Conservation (phyloP, 2,113 vertebrate species). For the Tragelaphus buxtoni region DNA sequence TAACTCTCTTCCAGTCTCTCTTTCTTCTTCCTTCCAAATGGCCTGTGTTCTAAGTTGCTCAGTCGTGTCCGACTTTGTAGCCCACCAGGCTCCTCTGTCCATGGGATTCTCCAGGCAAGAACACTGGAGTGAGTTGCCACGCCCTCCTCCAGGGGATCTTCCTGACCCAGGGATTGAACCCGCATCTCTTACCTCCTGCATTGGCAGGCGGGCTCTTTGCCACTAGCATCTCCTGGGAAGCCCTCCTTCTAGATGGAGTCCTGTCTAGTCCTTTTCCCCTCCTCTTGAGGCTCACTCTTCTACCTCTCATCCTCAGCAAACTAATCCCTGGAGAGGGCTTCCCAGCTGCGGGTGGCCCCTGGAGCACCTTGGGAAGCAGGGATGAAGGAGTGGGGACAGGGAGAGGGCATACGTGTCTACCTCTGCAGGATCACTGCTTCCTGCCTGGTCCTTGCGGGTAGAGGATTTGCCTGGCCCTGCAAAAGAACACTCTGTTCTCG, state of each 20-base stretch:
- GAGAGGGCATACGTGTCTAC: not conserved
- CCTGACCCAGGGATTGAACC: accelerated
- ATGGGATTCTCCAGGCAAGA: not conserved
- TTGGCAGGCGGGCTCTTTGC: not conserved
- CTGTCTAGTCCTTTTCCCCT: not conserved
- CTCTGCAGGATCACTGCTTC: not conserved
- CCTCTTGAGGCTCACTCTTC: not conserved
- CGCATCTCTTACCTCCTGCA: not conserved
- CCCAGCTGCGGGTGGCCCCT: not conserved
- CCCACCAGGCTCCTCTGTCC: not conserved
- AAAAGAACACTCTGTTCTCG: not conserved
- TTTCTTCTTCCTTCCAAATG: not conserved
- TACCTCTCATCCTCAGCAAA: not conserved
- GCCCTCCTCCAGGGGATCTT: not conserved
- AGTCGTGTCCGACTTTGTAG: not conserved
- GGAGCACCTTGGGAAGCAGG: not conserved
- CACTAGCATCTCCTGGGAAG: not conserved
- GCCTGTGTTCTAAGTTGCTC: not conserved
- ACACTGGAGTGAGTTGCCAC: not conserved
- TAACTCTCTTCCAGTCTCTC: not conserved
- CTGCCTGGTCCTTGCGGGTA: not conserved
- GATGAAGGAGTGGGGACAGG: not conserved
- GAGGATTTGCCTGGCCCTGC: not conserved
- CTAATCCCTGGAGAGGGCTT: not conserved
- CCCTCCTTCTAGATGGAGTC: not conserved